A percentile compares a stretch with the other conserved stretches of the same genome.
These are phyloP conservation scores for Andrena bucephala DNA, from an alignment of 2,888 invertebrate genomes.

Conservation along the genomic window DNA sequence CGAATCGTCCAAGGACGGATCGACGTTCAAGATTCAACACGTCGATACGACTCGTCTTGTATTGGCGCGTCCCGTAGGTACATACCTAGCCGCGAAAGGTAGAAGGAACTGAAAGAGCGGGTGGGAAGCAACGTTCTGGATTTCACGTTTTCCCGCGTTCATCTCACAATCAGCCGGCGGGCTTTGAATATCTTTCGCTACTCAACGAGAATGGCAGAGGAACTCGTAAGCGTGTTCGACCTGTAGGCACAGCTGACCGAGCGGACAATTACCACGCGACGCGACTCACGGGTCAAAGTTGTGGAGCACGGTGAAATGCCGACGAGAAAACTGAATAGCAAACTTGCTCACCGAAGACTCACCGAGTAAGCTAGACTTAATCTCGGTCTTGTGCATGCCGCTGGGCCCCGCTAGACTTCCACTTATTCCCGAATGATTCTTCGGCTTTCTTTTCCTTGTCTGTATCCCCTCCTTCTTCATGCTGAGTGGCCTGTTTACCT, in stretches of 20 bases:
- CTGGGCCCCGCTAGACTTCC: conserved; percentile 77
- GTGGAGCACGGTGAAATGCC: not conserved
- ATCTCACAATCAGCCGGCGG: too few species aligned
- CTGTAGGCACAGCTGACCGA: conserved; percentile 31
- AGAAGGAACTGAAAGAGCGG: too few species aligned
- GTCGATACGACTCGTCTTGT: not conserved
- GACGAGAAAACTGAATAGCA: conserved; percentile 45
- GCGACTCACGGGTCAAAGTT: not conserved
- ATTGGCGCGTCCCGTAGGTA: too few species aligned
- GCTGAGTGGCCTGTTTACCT: conserved; percentile 97
- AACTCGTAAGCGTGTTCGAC: not conserved
- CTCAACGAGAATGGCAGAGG: not conserved
- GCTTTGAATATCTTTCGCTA: too few species aligned
- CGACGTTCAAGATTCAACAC: not conserved
- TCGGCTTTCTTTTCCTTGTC: conserved; percentile 97
- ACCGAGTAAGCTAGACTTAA: conserved; percentile 83
- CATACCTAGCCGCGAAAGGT: too few species aligned
- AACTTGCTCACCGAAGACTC: conserved; percentile 82
- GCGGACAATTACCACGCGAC: not conserved
- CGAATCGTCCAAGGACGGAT: conserved; percentile 20
- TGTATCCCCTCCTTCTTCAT: conserved; percentile 99
- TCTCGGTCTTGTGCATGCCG: conserved; percentile 82
- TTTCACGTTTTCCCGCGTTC: too few species aligned
- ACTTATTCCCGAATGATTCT: conserved; percentile 85
- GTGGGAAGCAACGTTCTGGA: too few species aligned